These are phyloP conservation scores for Sciurus carolinensis DNA, from an alignment of 2,797 vertebrate species.

Conservation along the genomic window DNA sequence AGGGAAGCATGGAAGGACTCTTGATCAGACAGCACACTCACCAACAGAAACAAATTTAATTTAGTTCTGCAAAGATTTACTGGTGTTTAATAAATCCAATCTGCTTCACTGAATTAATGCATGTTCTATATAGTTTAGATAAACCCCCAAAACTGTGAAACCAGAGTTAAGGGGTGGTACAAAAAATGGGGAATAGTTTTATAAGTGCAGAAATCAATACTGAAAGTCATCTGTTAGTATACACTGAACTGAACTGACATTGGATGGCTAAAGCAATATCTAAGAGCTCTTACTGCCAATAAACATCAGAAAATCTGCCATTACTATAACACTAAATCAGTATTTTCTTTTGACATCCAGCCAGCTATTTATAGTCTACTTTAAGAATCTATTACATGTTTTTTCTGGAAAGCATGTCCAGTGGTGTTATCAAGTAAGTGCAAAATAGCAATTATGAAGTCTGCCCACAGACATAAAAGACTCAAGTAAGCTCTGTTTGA, in stretches of 20 bases:
- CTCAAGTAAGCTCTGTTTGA: slow-evolving; percentile 13
- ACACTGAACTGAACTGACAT: not conserved
- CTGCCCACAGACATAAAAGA: not conserved
- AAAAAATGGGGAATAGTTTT: not conserved
- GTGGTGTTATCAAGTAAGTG: not conserved
- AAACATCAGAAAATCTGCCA: slow-evolving; percentile 53
- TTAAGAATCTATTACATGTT: slow-evolving; percentile 43
- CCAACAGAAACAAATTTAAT: not conserved
- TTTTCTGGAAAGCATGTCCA: not conserved
- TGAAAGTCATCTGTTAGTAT: not conserved
- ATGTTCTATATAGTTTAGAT: slow-evolving; percentile 12
- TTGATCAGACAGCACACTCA: not conserved
- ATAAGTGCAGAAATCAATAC: not conserved
- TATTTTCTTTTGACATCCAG: slow-evolving; percentile 53
- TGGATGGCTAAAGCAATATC: not conserved
- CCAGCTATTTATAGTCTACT: not conserved
- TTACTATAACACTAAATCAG: not conserved
- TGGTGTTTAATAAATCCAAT: not conserved
- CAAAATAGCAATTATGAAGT: not conserved
- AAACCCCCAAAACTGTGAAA: not conserved
- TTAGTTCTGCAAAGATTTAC: not conserved
- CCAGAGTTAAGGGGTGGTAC: not conserved
- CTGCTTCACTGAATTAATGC: not conserved
- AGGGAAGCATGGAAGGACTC: not conserved
- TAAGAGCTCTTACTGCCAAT: slow-evolving; percentile 14